These are phyloP conservation scores for Drosophila equinoxialis DNA, from an alignment of 1,140 invertebrate genomes.

Conservation along the genomic window DNA sequence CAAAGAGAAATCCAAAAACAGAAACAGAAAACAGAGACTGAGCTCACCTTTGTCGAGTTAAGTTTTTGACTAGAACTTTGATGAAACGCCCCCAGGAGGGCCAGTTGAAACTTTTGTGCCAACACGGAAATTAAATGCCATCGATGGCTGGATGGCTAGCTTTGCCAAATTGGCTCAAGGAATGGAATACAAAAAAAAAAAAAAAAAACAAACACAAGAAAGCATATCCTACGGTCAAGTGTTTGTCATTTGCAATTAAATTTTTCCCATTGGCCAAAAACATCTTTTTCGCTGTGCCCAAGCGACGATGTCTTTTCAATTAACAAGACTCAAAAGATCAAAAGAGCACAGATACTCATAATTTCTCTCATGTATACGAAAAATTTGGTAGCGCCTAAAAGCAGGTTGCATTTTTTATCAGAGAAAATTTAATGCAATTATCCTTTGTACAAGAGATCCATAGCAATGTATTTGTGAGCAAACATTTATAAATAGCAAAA, in stretches of 20 bases:
- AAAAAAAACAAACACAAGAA: conserved; percentile 12
- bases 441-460: conserved; percentile 35
- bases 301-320: conserved; percentile 52
- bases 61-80: conserved; percentile 49
- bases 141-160: conserved; percentile 45
- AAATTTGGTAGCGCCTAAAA: conserved; percentile 65
- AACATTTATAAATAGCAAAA: conserved; percentile 63
- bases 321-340: conserved; percentile 48
- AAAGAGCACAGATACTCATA: conserved; percentile 55
- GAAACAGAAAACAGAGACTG: conserved; percentile 10
- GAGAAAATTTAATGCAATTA: conserved; percentile 64
- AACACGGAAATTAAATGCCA: conserved; percentile 77
- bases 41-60: conserved; percentile 12
- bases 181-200: conserved; percentile 5
- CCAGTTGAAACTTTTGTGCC: conserved; percentile 54
- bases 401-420: conserved; percentile 73
- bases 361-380: conserved; percentile 47
- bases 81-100: conserved; percentile 34
- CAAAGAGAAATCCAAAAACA: not conserved
- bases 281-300: conserved; percentile 55
- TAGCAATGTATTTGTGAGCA: conserved; percentile 21
- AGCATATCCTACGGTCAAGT: conserved; percentile 66
- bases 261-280: conserved; percentile 70
- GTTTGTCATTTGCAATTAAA: conserved; percentile 78
- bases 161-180: conserved; percentile 42